Base-by-base conservation (phyloP, 2,888 invertebrate genomes). In the Eudemis profundana region DNA sequence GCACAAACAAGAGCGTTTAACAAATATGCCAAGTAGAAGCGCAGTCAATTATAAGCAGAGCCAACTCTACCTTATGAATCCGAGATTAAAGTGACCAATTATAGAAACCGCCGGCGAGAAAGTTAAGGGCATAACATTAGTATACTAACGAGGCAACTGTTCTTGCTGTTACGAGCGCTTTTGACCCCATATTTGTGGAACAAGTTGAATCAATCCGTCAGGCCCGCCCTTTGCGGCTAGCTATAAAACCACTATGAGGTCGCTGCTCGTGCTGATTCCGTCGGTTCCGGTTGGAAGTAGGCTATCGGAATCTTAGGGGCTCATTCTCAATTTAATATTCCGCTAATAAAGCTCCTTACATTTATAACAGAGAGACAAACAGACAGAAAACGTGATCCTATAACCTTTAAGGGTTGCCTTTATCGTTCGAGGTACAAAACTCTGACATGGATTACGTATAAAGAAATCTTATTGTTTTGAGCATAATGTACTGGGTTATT, bases 181-280 rank as follows among this genome's bases (percentile, higher is more conserved):
- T 61, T 76, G 74, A 74, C 78, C 77, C 63, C 76, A 73, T 73
- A 60, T 53, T 67, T 59, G 59, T 44, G 47, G 51, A 63, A 64
- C 44, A 38, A 65, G 64, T 53, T 64, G 49, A 66, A 61, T 56
- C 54, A 42, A 61, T 66, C 61, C 44, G 54, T 33, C 56, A 23
- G 51, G 14, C 51, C 73, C 79, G 78, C 78, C 78, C 74, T 75
- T 72, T 83, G 83, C 76, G 82, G 81, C 78, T 72, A 69, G 68
- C 72, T 74, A 72, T 72, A 76, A 74, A 83, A 83, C 81, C 82
- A 74, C 79, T 80, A 75, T 69, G 74, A 71, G 81, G 81, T 77
- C 79, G 71, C 74, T 69, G 70, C 72, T 76, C 71, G 83, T 78
- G 75, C 82, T 67, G 75, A 78, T 82, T 84, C 72, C 69, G 51